These are phyloP conservation scores for Premnoplex brunnescens DNA, from an alignment of 2,797 vertebrate genomes.

Conservation along the genomic window DNA sequence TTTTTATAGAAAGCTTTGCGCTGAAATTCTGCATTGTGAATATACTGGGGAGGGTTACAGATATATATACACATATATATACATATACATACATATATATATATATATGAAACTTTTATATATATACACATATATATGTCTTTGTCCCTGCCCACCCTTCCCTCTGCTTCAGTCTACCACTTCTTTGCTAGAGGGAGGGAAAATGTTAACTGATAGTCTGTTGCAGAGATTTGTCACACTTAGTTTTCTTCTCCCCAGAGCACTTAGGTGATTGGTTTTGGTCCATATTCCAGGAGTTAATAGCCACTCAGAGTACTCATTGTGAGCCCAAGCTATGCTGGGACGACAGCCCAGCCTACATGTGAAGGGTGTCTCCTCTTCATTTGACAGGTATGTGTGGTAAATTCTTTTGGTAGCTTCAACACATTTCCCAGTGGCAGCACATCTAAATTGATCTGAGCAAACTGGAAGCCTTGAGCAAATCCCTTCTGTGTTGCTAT, in stretches of 20 bases:
- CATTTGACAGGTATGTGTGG: constrained; percentile 16
- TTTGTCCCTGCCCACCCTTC: neutral
- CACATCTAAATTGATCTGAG: constrained; percentile 10
- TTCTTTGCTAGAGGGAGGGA: constrained; percentile 10
- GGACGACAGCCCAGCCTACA: neutral
- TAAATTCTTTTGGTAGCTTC: constrained; percentile 42
- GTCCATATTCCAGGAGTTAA: constrained; percentile 10
- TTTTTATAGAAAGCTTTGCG: neutral
- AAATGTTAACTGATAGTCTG: constrained; percentile 3
- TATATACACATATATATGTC: neutral
- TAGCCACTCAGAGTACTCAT: neutral
- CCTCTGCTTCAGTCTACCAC: neutral
- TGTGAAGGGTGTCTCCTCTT: constrained; percentile 20
- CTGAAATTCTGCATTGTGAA: neutral
- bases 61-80: neutral
- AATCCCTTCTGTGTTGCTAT: constrained; percentile 49
- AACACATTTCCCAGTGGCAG: constrained; percentile 46
- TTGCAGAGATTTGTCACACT: constrained; percentile 27
- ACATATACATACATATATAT: neutral
- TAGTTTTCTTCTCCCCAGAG: constrained; percentile 33
- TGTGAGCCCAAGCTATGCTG: neutral
- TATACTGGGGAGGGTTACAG: neutral
- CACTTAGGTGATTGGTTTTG: constrained; percentile 53
- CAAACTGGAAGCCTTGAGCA: constrained; percentile 49
- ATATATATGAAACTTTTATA: neutral